A percentile compares a stretch with the other conserved stretches of the same genome.
phyloP scores from a whole-genome alignment of 2,113 vertebrate species.

The Scolopax mira region DNA sequence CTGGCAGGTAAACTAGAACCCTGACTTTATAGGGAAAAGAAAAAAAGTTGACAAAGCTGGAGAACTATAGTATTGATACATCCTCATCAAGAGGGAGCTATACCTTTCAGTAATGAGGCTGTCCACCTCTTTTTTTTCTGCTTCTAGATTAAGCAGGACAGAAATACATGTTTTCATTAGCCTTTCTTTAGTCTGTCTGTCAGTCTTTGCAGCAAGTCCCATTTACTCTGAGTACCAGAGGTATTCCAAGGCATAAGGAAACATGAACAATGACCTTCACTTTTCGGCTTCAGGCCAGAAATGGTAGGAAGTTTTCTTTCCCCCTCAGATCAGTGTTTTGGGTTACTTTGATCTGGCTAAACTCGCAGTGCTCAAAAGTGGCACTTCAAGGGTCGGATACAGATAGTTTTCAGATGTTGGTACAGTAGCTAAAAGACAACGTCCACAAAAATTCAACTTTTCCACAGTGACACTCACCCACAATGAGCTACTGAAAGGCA shows the following conservation, averaged over 20 bases:
- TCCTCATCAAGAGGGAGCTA: background rate
- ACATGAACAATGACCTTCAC: background rate
- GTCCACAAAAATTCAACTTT: background rate
- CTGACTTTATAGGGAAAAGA: rapidly evolving
- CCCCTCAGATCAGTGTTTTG: background rate
- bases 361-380: background rate
- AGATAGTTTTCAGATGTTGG: background rate
- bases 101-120: background rate
- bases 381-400: background rate
- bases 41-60: background rate
- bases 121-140: background rate
- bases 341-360: background rate
- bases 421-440: background rate
- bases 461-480: background rate
- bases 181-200: background rate
- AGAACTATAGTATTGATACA: background rate
- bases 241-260: background rate
- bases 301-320: background rate
- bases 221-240: background rate
- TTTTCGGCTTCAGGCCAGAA: background rate
- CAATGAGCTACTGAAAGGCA: background rate
- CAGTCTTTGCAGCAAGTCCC: background rate
- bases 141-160: background rate
- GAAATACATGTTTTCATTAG: background rate
- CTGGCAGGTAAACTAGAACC: background rate